Evolutionary conservation across 2,888 invertebrate genomes (phyloP), one percentile per base, ranked within the genome.

Genomic region (Mesopsocus fuscifrons): DNA sequence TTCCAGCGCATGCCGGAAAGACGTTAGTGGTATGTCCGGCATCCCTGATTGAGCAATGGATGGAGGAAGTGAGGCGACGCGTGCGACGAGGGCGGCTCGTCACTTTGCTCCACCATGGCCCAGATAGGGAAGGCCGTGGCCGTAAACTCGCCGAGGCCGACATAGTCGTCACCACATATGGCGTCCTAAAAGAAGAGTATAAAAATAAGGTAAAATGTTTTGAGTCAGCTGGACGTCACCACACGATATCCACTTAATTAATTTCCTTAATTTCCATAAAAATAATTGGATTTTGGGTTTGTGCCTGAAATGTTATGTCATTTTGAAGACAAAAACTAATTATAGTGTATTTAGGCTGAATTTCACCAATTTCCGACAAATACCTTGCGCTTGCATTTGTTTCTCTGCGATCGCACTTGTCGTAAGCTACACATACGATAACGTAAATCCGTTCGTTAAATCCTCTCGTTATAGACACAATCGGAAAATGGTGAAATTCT

Each of bases 21-120:
- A 87, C 84, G 1, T 64, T 97, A n/a, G 78, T 97, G 1, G 73
- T 97, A 2, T 89, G 91, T 54, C 94, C 94, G 0, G 89, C 94
- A 2, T 87, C 87, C 34, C 69, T 97, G 38, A 64, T 95, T 44
- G 73, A 77, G 50, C 95, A 97, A 59, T 97, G 95, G 95, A 74
- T 79, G 46, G 66, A 61, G 11, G 92, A 94, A 60, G 74, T 91
- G 6, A 56, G 63, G 8, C 67, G 65, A 22, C 76, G 80, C 53
- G 68, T 77, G 41, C 57, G 60, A 32, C 55, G 71, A 5, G 72
- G 76, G 47, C 54, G 69, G 1, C 61, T 91, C 1, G 64, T 68
- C 2, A 72, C 79, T 3, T 63, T 69, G 42, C 56, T 83, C 26
- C 84, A 85, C 64, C 94, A 97, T 62, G 94, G 95, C 0, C 64